Evolutionary conservation across 2,797 vertebrate species (phyloP), one percentile per base, ranked within the genome.

Genomic region (Spheniscus humboldti): DNA sequence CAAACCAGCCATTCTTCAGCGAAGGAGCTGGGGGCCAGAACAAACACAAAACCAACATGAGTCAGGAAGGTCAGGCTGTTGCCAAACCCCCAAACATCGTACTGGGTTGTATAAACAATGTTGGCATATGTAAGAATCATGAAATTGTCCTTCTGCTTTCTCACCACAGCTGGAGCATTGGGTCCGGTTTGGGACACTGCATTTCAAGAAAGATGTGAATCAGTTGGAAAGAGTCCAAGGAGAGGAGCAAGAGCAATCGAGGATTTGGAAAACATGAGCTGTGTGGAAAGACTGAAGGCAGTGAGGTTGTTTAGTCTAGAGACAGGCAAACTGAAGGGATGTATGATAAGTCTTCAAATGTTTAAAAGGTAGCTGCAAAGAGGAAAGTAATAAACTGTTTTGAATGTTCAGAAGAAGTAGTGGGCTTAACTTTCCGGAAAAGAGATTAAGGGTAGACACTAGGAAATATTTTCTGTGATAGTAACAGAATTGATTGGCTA

Each of bases 301-400:
- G 30, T 75, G 64, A 80, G 25, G 19, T 86, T 96, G 95, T 97
- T 96, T 95, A 96, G 96, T 97, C 95, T 96, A 92, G 64, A 68
- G 57, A 55, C 27, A 73, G 35, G 62, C 33, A 94, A 92, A 88
- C 82, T 80, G 73, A 71, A 91, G 59, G 82, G 47, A 31, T 69
- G 18, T 73, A 59, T 48, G 85, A 48, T 94, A 92, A 90, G 57
- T 69, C 50, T 88, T 92, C 82, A 90, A 52, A 92, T 77, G 68
- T 90, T 95, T 96, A 92, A 96, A 94, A 81, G 62, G 76, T 90
- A 95, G 37, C 57, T 73, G 37, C 43, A 86, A 86, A 95, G 73
- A 92, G 11, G 63, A 94, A 90, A 88, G 85, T 16, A 91, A 90
- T 81, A 91, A 91, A 81, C 86, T 50, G 24, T 53, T 83, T 33